Evolutionary conservation across 1,140 invertebrate species (phyloP), one percentile per base, ranked within the genome.

Genomic region (Medauroidea extradentata): DNA sequence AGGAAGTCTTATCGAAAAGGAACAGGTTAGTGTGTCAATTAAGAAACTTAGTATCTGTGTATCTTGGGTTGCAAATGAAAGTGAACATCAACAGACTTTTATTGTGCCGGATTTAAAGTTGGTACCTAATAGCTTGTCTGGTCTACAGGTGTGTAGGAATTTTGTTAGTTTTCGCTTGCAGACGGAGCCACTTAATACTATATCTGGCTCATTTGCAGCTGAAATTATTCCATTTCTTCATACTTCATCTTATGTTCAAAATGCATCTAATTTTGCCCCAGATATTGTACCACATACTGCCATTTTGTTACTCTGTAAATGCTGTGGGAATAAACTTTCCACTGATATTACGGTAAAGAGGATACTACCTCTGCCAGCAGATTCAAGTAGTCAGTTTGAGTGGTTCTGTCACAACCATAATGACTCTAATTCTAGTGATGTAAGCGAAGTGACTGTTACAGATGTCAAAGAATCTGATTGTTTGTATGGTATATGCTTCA

Each of bases 321-420:
- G 58, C 42, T 60, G 58, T 54, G 58, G 51, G 16, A 43, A 54
- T 9, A 19, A 29, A 18, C 13, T 60, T 8, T 53, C 41, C 23
- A 25, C 53, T 7, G 27, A 29, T 46, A 14, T 46, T 1, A 19
- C 21, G 4, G 48, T 58, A n/a, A 39, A 24, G 18, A 23, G 58
- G 42, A 48, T 60, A 19, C 23, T 60, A 21, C 58, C 58, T 8
- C 34, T 60, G 3, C 58, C 58, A 16, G 23, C 50, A 23, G 41
- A 14, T 13, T 27, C 23, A 18, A 18, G 13, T 39, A 52, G 54
- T n/a, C 34, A n/a, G 19, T 18, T 19, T n/a, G 58, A 60, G 23
- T 60, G 50, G 51, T 60, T 53, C 42, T 60, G 58, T 21, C 58
- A 60, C 29, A 24, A 23, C 24, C 3, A 19, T 34, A 4, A 44